Base-by-base conservation (phyloP, 1,140 invertebrate genomes). In the Leptinotarsa defecta region DNA sequence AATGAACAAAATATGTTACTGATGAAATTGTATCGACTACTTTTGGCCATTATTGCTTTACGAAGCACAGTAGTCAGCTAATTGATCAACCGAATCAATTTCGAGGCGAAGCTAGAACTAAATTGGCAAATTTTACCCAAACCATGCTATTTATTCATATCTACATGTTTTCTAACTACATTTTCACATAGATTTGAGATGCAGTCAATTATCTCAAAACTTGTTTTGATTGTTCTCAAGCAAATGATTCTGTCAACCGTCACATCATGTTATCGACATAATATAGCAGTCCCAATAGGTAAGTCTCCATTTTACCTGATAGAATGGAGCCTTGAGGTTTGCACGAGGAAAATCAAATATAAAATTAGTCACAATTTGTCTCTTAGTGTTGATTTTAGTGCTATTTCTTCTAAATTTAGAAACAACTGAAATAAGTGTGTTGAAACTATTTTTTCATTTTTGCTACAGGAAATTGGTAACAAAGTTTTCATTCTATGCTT, bases 301-400 rank as follows among this genome's bases (percentile, higher is more conserved):
- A 85, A 85, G 84, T 83, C 84, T 86, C 85, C 84, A 85, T 87
- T 86, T 91, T 91, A 91, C 90, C 90, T 91, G 90, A 91, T 87
- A 91, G 87, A 88, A 91, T 91, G 87, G 90, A 90, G 90, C 90
- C 90, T 91, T 89, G 34, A 87, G 87, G 88, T 88, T 89, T 88
- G 90, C 89, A 87, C 86, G 86, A 87, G 86, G 82, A 85, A 82
- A 80, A 81, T 82, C n/a, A 57, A 57, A 57, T 57, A 57, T 5
- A 57, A 15, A 57, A 57, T 57, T 57, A 57, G 52, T 57, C 52
- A 57, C 4, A 57, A 57, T 57, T 15, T 57, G 52, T 57, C 6
- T 13, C 52, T 57, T 17, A 19, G 8, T 43, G 8, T 43, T 43
- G 8, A 43, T 43, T 43, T 43, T 43, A 43, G 34, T 43, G 34